Percentiles rank a stretch among this genome's conserved stretches.
These are phyloP conservation scores for Sardina pilchardus DNA, from an alignment of 2,113 vertebrate species.

Conservation along the genomic window DNA sequence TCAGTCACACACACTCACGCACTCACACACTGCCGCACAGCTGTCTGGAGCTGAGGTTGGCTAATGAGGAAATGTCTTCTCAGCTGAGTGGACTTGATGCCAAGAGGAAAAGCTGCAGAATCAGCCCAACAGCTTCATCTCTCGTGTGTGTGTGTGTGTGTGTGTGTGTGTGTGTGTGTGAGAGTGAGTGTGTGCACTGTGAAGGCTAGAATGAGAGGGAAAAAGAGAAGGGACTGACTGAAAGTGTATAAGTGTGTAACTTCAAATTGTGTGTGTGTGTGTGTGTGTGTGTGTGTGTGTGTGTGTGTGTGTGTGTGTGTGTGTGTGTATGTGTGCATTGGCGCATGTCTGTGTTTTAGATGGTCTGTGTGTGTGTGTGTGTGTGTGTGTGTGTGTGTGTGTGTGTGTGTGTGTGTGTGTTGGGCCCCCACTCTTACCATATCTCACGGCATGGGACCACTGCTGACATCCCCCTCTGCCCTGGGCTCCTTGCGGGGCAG, in stretches of 20 bases:
- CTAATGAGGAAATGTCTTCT: slow-evolving; percentile 77
- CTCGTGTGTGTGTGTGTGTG: slow-evolving; percentile 54
- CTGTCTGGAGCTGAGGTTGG: slow-evolving; percentile 70
- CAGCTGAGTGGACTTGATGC: slow-evolving; percentile 73
- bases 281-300: slow-evolving; percentile 33
- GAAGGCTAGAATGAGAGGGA: not conserved
- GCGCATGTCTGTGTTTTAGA: not conserved
- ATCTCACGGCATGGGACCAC: slow-evolving; percentile 67
- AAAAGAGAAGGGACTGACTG: not conserved
- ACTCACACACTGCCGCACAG: slow-evolving; percentile 62
- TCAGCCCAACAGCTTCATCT: slow-evolving; percentile 75
- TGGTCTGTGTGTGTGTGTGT: slow-evolving; percentile 25
- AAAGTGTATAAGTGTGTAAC: slow-evolving; percentile 29
- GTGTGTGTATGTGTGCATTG: slow-evolving; percentile 40
- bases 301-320: slow-evolving; percentile 22
- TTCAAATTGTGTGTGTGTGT: slow-evolving; percentile 44
- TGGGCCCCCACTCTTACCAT: slow-evolving; percentile 59
- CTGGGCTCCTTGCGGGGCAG: slow-evolving; percentile 68
- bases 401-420: slow-evolving; percentile 32
- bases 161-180: slow-evolving; percentile 37
- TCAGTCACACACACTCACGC: slow-evolving; percentile 45
- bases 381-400: slow-evolving; percentile 26
- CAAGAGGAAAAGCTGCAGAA: slow-evolving; percentile 72
- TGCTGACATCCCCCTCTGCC: slow-evolving; percentile 65
- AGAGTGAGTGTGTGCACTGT: slow-evolving; percentile 39